Conservation (phyloP, 2,797 vertebrate species). For the Jordanella pulchra region DNA sequence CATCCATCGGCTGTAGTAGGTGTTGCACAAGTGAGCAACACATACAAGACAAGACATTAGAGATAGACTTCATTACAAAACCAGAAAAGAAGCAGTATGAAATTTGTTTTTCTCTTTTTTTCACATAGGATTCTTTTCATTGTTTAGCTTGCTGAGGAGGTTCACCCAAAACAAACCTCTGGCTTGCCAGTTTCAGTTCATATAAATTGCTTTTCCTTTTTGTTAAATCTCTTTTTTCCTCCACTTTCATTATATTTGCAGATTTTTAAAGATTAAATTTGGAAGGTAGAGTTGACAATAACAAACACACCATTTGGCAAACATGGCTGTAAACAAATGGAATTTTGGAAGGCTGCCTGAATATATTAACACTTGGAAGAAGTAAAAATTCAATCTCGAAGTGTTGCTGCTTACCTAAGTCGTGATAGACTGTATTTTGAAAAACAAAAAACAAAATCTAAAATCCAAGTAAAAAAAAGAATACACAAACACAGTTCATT, state of each 20-base stretch:
- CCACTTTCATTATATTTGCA: constrained; percentile 35
- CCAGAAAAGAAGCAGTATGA: constrained; percentile 17
- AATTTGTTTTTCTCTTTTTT: constrained; percentile 26
- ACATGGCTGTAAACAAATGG: constrained; percentile 43
- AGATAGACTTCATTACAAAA: constrained; percentile 38
- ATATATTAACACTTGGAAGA: constrained; percentile 49
- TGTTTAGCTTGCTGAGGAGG: constrained; percentile 29
- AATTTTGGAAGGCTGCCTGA: constrained; percentile 52
- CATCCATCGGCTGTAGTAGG: constrained; percentile 39
- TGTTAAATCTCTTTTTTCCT: constrained; percentile 30
- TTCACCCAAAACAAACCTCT: constrained; percentile 19
- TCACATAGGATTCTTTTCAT: constrained; percentile 13
- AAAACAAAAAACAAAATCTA: constrained; percentile 41
- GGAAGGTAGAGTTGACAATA: constrained; percentile 21
- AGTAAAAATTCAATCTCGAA: constrained; percentile 17
- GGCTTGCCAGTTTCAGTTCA: constrained; percentile 24
- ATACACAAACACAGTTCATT: constrained; percentile 27
- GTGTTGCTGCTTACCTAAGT: constrained; percentile 42
- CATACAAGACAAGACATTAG: constrained; percentile 15
- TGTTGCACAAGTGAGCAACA: constrained; percentile 41
- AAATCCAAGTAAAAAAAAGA: constrained; percentile 11
- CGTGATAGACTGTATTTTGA: constrained; percentile 10
- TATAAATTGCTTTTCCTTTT: constrained; percentile 20
- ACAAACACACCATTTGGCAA: constrained; percentile 60
- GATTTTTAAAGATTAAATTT: constrained; percentile 47